Conservation (phyloP, 1,140 invertebrate genomes). For the Tyrophagus putrescentiae region DNA sequence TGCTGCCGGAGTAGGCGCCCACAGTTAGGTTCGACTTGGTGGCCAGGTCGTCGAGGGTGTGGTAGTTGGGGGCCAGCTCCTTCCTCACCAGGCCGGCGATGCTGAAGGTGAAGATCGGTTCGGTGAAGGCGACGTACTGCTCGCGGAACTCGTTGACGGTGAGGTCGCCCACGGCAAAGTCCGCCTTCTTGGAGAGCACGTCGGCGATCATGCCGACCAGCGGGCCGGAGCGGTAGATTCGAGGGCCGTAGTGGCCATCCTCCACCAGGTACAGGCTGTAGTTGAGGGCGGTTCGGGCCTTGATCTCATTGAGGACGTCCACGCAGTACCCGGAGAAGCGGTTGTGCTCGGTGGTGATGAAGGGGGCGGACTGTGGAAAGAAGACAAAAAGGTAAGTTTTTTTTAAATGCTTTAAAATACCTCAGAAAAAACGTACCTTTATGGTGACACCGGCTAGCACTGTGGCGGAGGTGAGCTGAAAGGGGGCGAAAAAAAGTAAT, state of each 20-base stretch:
- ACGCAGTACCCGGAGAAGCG: conserved; percentile 9
- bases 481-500: too few relatives aligned
- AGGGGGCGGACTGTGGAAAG: neutral
- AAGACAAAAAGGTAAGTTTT: neutral
- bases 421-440: neutral
- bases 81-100: conserved; percentile 35
- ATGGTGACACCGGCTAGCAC: conserved; percentile 11
- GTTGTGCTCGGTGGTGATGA: conserved; percentile 7
- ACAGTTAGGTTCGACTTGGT: conserved; percentile 5
- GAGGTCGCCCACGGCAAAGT: conserved; percentile 40
- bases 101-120: conserved; percentile 44
- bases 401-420: too few relatives aligned
- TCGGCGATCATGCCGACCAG: conserved; percentile 22
- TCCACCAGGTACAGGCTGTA: conserved; percentile 41
- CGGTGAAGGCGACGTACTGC: conserved; percentile 40
- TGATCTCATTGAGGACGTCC: conserved; percentile 12
- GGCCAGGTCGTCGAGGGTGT: conserved; percentile 6
- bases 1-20: too few relatives aligned
- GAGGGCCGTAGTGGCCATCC: conserved; percentile 1
- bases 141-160: conserved; percentile 40
- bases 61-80: neutral
- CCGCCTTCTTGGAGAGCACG: conserved; percentile 30
- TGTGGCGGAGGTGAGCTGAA: too few relatives aligned
- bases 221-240: neutral
- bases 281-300: neutral